phyloP scores from a whole-genome alignment of 2,888 invertebrate genomes.

The Drosophila kuntzei region DNA sequence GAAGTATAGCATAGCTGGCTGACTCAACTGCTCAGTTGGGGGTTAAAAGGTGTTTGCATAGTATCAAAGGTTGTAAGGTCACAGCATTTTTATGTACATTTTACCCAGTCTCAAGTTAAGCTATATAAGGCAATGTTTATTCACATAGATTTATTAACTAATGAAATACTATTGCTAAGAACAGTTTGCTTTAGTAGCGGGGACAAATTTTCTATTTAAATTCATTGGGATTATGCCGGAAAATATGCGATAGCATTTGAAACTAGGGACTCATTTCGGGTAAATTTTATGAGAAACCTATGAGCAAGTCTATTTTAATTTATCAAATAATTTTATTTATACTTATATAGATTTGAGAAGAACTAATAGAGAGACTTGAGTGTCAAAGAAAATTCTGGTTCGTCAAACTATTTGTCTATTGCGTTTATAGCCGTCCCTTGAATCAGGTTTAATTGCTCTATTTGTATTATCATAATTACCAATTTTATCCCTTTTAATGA shows the following conservation, averaged over 20 bases:
- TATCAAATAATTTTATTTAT: too few species aligned
- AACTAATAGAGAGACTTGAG: too few species aligned
- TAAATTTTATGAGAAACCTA: too few species aligned
- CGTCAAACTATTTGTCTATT: too few species aligned
- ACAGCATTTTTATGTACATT: slow-evolving; percentile 25
- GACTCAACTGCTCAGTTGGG: slow-evolving; percentile 11
- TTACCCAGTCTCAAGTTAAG: slow-evolving; percentile 9
- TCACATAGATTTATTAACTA: slow-evolving; percentile 18
- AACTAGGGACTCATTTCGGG: background rate
- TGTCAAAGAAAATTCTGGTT: too few species aligned
- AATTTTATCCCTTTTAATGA: too few species aligned
- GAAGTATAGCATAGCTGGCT: slow-evolving; percentile 29
- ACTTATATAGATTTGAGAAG: too few species aligned
- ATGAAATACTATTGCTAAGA: slow-evolving; percentile 12
- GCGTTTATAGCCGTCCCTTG: too few species aligned
- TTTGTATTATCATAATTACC: too few species aligned
- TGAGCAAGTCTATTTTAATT: too few species aligned
- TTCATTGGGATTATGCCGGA: background rate
- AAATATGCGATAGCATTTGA: background rate
- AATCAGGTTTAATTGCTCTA: background rate
- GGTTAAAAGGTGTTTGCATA: slow-evolving; percentile 17
- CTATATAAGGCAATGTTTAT: slow-evolving; percentile 15
- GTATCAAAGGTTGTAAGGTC: slow-evolving; percentile 27
- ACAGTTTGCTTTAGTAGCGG: background rate
- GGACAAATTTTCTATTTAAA: background rate